Evolutionary conservation across 2,888 invertebrate species (phyloP), one percentile per base, ranked within the genome.

Genomic region (Abrostola triplasia): DNA sequence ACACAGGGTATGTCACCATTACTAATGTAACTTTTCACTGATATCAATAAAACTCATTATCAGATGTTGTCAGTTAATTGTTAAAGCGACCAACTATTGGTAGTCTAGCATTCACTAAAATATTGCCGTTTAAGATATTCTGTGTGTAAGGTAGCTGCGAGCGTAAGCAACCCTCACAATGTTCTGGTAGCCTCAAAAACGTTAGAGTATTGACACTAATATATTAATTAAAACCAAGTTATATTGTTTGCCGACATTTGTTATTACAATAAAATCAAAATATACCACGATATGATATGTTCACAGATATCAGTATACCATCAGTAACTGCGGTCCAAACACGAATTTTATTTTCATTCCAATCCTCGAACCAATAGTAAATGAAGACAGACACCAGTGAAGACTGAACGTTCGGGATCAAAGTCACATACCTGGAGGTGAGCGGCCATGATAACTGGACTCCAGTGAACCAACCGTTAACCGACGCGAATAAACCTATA

Each of bases 341-440:
- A 75, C 88, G 88, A 90, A 77, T 68, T 86, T 85, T 87, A 77
- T 77, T 82, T 84, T 84, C 76, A 80, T 72, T 71, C 73, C 67
- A 54, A 79, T 74, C 73, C 77, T 78, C 72, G 75, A 80, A 77
- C 77, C 78, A 81, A 67, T 70, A 70, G 71, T 79, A 76, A 78
- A 79, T 77, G 72, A 82, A 73, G 55, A 74, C 70, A 70, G 63
- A 67, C 71, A 58, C 72, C 63, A 70, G 78, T 69, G 75, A 82
- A 82, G 84, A 84, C 82, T 85, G 83, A 81, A 68, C 70, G 67
- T 57, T 47, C 68, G 82, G 80, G 82, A 83, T 81, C 83, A 79
- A 75, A 66, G 52, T 41, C 56, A 48, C 12, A 7, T 50, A 11
- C 60, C 42, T 13, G 41, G 44, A 9, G 36, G 42, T 5, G 60